Evolutionary conservation across 2,797 vertebrate species (phyloP).

Genomic region (Catharus ustulatus): DNA sequence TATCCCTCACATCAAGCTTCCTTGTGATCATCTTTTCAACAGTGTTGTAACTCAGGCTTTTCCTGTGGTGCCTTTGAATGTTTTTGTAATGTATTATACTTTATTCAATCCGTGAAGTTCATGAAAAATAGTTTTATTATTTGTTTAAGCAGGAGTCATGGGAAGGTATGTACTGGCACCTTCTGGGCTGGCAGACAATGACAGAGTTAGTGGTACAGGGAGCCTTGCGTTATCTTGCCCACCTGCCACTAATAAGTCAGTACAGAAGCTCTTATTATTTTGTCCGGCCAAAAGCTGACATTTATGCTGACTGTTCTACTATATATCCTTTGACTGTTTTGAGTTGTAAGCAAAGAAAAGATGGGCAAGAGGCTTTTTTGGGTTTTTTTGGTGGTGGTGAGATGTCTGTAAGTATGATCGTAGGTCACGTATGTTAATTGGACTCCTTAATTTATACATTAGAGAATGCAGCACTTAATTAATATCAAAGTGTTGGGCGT

Average conservation of each 20-base stretch:
- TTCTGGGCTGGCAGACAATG: neutral
- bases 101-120: neutral
- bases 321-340: neutral
- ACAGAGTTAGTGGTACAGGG: neutral
- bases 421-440: neutral
- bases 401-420: neutral
- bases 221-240: neutral
- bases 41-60: neutral
- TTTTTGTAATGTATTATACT: neutral
- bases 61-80: neutral
- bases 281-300: neutral
- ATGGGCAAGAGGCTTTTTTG: neutral
- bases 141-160: neutral
- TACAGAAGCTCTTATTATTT: neutral
- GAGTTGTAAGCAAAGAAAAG: neutral
- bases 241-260: neutral
- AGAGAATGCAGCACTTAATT: conserved; percentile 21
- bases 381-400: neutral
- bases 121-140: neutral
- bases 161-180: neutral
- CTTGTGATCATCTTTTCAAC: neutral
- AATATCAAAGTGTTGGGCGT: neutral
- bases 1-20: neutral
- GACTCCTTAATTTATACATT: neutral
- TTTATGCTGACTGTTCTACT: neutral